Conservation (phyloP, 1,140 invertebrate species). For the Lucilia sericata region DNA sequence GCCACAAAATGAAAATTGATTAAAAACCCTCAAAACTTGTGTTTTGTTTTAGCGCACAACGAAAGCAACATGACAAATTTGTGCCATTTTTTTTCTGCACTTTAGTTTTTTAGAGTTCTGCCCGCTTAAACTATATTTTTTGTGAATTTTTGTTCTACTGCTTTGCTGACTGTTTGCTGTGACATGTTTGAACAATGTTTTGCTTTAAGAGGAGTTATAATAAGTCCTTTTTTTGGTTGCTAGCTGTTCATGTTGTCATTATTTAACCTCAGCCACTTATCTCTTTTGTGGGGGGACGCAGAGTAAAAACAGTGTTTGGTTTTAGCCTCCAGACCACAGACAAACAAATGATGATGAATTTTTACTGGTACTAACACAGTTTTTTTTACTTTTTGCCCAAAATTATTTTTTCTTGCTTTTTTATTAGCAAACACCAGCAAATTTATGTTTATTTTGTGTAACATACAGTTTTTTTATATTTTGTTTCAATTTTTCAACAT, state of each 20-base stretch:
- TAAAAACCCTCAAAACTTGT: background rate
- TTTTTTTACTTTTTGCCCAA: too few relatives aligned
- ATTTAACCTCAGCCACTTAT: background rate
- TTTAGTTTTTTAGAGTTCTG: background rate
- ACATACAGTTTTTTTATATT: background rate
- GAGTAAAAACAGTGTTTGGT: background rate
- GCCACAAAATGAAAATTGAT: constrained; percentile 22
- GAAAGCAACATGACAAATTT: background rate
- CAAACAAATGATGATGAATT: constrained; percentile 24
- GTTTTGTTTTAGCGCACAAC: background rate
- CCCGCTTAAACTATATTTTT: background rate
- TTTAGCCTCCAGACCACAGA: background rate
- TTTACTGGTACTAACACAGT: too few relatives aligned
- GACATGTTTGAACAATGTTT: constrained; percentile 8
- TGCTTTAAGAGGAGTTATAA: background rate
- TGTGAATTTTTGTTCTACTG: background rate
- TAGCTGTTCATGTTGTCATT: background rate
- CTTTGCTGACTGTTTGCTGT: background rate
- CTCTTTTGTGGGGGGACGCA: background rate
- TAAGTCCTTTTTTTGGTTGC: background rate
- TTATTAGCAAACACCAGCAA: background rate
- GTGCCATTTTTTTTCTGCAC: too few relatives aligned
- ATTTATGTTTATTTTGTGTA: background rate
- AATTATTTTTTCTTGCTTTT: background rate
- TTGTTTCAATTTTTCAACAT: too few relatives aligned